Conservation (phyloP, 2,797 vertebrate genomes). For the Chiroxiphia lanceolata region DNA sequence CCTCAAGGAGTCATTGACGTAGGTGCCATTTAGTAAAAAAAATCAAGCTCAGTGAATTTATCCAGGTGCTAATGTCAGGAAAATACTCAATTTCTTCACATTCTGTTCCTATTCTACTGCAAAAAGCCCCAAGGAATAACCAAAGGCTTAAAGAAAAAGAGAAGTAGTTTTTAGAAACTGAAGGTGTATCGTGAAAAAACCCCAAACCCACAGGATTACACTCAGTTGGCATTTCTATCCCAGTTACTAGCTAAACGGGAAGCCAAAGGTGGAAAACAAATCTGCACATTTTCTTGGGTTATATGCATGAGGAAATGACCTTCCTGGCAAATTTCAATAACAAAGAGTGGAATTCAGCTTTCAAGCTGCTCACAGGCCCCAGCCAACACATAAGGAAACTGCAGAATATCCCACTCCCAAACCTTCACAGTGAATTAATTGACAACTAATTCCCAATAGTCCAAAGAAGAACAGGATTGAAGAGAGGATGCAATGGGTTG, state of each 20-base stretch:
- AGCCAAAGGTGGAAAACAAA: neutral
- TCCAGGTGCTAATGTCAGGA: neutral
- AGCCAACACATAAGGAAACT: neutral
- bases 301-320: neutral
- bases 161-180: neutral
- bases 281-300: neutral
- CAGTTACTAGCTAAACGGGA: neutral
- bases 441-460: neutral
- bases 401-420: neutral
- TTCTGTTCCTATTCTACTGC: neutral
- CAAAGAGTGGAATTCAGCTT: neutral
- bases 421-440: neutral
- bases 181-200: neutral
- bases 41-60: neutral
- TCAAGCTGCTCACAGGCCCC: neutral
- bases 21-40: rapidly evolving
- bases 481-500: neutral
- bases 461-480: neutral
- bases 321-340: neutral
- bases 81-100: neutral
- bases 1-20: neutral
- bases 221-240: neutral
- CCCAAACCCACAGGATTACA: neutral
- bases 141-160: neutral
- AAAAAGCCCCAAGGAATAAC: neutral